Base-by-base conservation (phyloP, 2,113 vertebrate genomes). In the Grallaria varia region DNA sequence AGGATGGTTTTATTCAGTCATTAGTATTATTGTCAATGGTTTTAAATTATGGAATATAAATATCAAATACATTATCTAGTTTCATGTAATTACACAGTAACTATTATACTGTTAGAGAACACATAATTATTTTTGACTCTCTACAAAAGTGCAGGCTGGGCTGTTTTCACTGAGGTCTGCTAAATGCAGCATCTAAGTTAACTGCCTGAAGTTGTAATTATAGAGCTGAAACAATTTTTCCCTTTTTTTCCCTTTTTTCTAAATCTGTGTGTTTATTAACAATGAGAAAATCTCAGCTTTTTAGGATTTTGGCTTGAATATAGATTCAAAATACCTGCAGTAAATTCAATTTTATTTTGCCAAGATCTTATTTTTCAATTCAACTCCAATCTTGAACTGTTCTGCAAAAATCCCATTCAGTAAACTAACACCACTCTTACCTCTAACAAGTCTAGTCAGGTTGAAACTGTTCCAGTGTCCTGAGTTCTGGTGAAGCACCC, bases 1-100 rank as follows among this genome's bases (percentile, higher is more conserved):
- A 0, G 22, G 13, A 75, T 77, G 86, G 45, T 78, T 93, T 95
- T 75, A 42, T 89, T 81, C 84, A 78, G 47, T 52, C 40, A 40
- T 69, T 78, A 44, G 39, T 89, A 52, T 24, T 53, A 53, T 8
- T 79, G 40, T 71, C 28, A 80, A 30, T 76, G 35, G 28, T 78
- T 89, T 93, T 72, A 87, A 81, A 87, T 79, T 88, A 79, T 56
- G 58, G 31, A 53, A 84, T 37, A 45, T 64, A 90, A 84, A 86
- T 84, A 91, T 69, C 39, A 87, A 89, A 91, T 87, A 40, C 9
- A 21, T 73, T 82, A 37, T 75, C 21, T 68, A 58, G 30, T 78
- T 95, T 87, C 66, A 59, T 67, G 68, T 74, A 89, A 88, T 74
- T 96, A 68, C 37, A 60, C 20, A 6, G 69, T 67, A 89, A 82